These are phyloP conservation scores for Chionodraco myersi DNA, from an alignment of 2,113 vertebrate species.

Conservation along the genomic window DNA sequence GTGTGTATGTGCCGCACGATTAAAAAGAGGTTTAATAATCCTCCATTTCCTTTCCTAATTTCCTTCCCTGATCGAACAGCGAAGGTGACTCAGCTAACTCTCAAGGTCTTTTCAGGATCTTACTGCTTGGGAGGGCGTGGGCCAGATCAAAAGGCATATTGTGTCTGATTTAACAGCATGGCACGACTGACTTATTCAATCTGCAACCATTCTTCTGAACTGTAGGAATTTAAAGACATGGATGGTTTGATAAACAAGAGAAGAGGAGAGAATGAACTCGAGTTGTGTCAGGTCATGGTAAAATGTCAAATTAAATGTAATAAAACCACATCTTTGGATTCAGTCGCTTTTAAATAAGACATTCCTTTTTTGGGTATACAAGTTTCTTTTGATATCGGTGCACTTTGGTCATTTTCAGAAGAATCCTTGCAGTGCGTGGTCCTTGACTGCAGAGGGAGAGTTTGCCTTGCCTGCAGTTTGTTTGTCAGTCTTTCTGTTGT, in stretches of 20 bases:
- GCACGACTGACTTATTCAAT: slow-evolving; percentile 39
- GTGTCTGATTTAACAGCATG: slow-evolving; percentile 6
- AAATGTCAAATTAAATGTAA: slow-evolving; percentile 18
- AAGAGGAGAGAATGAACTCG: not conserved
- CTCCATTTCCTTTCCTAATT: too few relatives aligned
- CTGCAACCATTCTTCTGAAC: slow-evolving; percentile 8
- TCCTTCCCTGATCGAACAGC: not conserved
- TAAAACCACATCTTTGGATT: slow-evolving; percentile 35
- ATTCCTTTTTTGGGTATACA: slow-evolving; percentile 12
- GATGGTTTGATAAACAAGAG: slow-evolving; percentile 3
- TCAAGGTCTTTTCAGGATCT: not conserved
- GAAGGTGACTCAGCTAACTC: not conserved
- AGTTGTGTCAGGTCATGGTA: slow-evolving; percentile 16
- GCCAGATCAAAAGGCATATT: not conserved
- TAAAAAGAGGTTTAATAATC: too few relatives aligned
- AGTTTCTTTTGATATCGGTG: not conserved
- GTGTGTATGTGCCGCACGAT: too few relatives aligned
- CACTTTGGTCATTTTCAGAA: not conserved
- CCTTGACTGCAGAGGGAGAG: not conserved
- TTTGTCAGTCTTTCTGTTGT: slow-evolving; percentile 28
- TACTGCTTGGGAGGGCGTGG: not conserved
- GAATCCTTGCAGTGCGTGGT: slow-evolving; percentile 9
- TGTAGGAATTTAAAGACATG: slow-evolving; percentile 11
- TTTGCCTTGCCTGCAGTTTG: slow-evolving; percentile 18
- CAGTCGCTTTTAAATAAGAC: slow-evolving; percentile 23